phyloP scores from a whole-genome alignment of 2,888 invertebrate species.

The Dasysyrphus albostriatus region DNA sequence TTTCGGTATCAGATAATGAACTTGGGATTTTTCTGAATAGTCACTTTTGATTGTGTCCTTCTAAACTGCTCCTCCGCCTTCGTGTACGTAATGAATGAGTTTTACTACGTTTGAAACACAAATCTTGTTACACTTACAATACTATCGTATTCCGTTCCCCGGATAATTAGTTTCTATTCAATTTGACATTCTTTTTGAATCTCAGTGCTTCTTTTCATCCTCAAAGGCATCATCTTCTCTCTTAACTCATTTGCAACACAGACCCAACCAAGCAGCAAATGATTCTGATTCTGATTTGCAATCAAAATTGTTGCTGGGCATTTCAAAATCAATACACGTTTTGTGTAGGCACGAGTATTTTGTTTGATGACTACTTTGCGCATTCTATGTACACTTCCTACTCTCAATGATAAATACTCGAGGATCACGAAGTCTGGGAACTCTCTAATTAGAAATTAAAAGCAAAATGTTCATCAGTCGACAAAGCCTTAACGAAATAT shows the following conservation, averaged over 20 bases:
- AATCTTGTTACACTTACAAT: neutral
- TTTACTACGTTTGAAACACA: too few species aligned
- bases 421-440: constrained; percentile 3
- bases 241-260: constrained; percentile 37
- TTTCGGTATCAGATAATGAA: neutral
- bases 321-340: constrained; percentile 57
- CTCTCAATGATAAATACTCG: constrained; percentile 26
- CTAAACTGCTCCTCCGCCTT: too few species aligned
- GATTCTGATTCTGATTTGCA: constrained; percentile 43
- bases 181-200: neutral
- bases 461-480: constrained; percentile 42
- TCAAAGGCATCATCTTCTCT: constrained; percentile 29
- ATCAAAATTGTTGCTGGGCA: constrained; percentile 56
- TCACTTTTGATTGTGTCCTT: neutral
- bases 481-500: constrained; percentile 51
- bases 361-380: constrained; percentile 31
- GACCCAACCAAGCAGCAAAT: constrained; percentile 22
- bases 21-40: neutral
- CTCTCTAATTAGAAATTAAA: constrained; percentile 69
- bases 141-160: neutral
- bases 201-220: neutral
- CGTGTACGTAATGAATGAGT: too few species aligned
- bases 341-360: neutral
- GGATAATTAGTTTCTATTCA: neutral
- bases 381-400: constrained; percentile 6